Conservation (phyloP, 23 tunicate species). For the Clavelina lepadiformis region DNA sequence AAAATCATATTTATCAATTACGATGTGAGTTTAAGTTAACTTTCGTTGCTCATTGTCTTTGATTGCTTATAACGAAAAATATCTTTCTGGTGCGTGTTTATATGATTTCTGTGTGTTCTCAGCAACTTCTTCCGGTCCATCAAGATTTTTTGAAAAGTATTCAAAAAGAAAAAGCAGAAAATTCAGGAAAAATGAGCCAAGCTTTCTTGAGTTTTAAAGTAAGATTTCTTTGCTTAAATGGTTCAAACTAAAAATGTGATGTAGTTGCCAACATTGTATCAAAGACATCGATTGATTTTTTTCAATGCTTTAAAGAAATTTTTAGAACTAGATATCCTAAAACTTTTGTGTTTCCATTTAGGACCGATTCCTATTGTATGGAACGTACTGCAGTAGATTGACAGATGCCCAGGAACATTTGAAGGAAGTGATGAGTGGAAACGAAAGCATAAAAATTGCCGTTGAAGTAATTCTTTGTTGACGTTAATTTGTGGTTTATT, state of each 20-base stretch:
- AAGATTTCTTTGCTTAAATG: no score
- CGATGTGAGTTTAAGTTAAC: slow-evolving; percentile 40
- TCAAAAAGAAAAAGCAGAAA: slow-evolving; percentile 20
- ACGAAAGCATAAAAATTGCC: background rate
- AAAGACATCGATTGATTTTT: no score
- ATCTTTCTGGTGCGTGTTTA: slow-evolving; percentile 1
- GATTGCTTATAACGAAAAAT: background rate
- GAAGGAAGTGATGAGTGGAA: slow-evolving; percentile 30
- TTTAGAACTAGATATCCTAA: no score
- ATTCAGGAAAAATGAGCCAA: slow-evolving; percentile 31
- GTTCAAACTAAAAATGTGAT: no score
- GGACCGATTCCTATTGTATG: slow-evolving; percentile 82
- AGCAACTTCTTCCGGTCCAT: slow-evolving; percentile 66
- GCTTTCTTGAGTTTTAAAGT: slow-evolving; percentile 64
- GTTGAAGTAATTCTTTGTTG: slow-evolving; percentile 35
- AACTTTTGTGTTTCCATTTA: no score
- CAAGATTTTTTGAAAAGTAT: slow-evolving; percentile 32
- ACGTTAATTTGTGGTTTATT: no score
- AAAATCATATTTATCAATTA: slow-evolving; percentile 52
- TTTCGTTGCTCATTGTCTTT: background rate
- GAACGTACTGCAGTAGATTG: slow-evolving; percentile 69
- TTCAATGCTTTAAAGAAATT: no score
- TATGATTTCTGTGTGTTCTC: slow-evolving; percentile 6
- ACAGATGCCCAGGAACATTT: slow-evolving; percentile 63
- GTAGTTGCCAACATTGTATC: no score